Percentiles rank a stretch among this genome's conserved stretches.
These are phyloP conservation scores for Leuciscus idus DNA, from an alignment of 2,113 vertebrate genomes.

Conservation along the genomic window DNA sequence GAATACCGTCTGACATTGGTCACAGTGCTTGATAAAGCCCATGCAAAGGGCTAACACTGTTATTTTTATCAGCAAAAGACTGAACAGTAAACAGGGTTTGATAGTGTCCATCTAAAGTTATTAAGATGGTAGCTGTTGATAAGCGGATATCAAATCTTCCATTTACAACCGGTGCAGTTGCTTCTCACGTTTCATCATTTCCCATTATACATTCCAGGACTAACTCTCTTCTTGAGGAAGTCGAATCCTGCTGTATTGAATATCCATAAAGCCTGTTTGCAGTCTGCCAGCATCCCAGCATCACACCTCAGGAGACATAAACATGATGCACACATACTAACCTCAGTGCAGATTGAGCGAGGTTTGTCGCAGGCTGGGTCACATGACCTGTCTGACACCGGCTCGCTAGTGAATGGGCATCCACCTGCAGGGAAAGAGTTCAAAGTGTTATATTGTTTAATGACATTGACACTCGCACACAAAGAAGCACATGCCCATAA, in stretches of 20 bases:
- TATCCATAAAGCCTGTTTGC: conserved; percentile 15
- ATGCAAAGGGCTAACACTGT: background rate
- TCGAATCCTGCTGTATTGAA: conserved; percentile 14
- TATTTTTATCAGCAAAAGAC: background rate
- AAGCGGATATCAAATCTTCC: background rate
- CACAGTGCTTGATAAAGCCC: background rate
- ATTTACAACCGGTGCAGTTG: background rate
- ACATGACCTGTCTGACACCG: conserved; percentile 91
- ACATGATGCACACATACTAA: conserved; percentile 68
- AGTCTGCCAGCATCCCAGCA: conserved; percentile 2
- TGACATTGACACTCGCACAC: background rate
- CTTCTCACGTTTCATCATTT: conserved; percentile 2
- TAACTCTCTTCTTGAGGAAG: conserved; percentile 1
- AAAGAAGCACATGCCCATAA: conserved; percentile 27
- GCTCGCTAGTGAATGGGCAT: conserved; percentile 81
- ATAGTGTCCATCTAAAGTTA: conserved; percentile 1
- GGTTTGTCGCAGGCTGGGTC: conserved; percentile 89
- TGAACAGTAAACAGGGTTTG: background rate
- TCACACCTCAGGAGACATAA: background rate
- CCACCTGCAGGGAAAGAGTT: conserved; percentile 82
- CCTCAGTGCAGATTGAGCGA: conserved; percentile 92
- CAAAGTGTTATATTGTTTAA: background rate
- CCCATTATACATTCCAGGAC: background rate
- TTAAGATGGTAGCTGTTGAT: background rate
- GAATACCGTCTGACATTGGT: conserved; percentile 29